Percentiles rank a stretch among this genome's conserved stretches.
These are phyloP conservation scores for Mellilla xanthometata DNA, from an alignment of 2,888 invertebrate species.

Conservation along the genomic window DNA sequence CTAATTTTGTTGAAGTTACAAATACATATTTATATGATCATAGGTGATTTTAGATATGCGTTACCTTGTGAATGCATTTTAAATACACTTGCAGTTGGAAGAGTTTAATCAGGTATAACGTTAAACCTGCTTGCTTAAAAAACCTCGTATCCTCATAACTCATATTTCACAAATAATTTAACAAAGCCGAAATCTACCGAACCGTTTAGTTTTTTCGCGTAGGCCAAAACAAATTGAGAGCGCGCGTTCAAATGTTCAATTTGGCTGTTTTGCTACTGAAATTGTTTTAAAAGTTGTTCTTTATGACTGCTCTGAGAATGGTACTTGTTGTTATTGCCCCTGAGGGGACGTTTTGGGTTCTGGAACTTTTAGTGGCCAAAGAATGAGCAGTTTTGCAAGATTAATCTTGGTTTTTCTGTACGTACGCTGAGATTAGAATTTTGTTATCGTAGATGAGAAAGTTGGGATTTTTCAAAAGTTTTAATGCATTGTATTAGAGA, in stretches of 20 bases:
- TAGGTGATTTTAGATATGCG: too few species aligned
- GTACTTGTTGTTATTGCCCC: slow-evolving; percentile 12
- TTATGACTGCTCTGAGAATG: slow-evolving; percentile 14
- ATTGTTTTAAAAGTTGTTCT: slow-evolving; percentile 20
- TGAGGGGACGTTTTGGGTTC: slow-evolving; percentile 6
- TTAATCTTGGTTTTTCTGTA: slow-evolving; percentile 1
- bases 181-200: slow-evolving; percentile 5
- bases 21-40: too few species aligned
- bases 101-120: too few species aligned
- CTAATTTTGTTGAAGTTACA: too few species aligned
- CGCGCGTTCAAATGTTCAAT: slow-evolving; percentile 22
- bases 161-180: too few species aligned
- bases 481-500: too few species aligned
- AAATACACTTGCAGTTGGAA: too few species aligned
- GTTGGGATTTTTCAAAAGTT: too few species aligned
- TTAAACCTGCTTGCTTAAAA: too few species aligned
- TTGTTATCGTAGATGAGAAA: too few species aligned
- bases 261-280: slow-evolving; percentile 22
- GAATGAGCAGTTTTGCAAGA: slow-evolving; percentile 1
- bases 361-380: slow-evolving; percentile 11
- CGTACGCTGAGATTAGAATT: background rate
- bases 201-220: background rate
- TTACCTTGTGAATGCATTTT: too few species aligned
- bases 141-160: too few species aligned
- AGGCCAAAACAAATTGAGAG: slow-evolving; percentile 17